Conservation (phyloP, 2,888 invertebrate species). For the Nomada flava region DNA sequence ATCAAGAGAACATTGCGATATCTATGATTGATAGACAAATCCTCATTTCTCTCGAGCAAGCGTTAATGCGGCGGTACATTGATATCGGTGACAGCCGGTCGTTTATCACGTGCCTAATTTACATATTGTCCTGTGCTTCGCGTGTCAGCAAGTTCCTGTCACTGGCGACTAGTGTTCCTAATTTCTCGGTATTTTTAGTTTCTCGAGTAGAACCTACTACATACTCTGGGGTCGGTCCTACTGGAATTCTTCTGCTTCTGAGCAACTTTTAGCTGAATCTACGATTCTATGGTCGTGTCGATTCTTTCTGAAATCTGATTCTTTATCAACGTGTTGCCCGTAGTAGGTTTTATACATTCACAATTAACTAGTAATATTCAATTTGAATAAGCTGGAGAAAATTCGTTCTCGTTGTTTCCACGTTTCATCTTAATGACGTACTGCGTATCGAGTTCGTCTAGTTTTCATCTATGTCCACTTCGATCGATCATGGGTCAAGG, state of each 20-base stretch:
- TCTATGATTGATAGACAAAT: neutral
- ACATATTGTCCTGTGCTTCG: slow-evolving; percentile 18
- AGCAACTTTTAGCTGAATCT: too few species aligned
- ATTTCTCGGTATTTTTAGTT: too few species aligned
- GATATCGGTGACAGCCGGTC: slow-evolving; percentile 4
- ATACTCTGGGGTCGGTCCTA: too few species aligned
- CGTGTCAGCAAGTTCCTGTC: neutral
- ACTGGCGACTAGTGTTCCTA: too few species aligned
- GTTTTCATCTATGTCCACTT: neutral
- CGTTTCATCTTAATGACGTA: neutral
- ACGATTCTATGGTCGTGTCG: too few species aligned
- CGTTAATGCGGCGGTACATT: neutral
- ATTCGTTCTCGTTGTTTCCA: neutral
- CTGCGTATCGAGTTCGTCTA: neutral
- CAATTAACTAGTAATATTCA: neutral
- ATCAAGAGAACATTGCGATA: neutral
- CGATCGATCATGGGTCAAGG: slow-evolving; percentile 36
- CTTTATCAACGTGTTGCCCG: neutral
- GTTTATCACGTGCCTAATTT: slow-evolving; percentile 24
- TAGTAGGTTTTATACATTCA: neutral
- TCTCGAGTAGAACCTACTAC: too few species aligned
- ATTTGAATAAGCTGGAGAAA: too few species aligned
- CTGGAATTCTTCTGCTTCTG: too few species aligned
- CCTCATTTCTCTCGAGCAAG: slow-evolving; percentile 1
- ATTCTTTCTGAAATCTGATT: neutral